Evolutionary conservation across 2,888 invertebrate genomes (phyloP).

Genomic region (Formica aserva): DNA sequence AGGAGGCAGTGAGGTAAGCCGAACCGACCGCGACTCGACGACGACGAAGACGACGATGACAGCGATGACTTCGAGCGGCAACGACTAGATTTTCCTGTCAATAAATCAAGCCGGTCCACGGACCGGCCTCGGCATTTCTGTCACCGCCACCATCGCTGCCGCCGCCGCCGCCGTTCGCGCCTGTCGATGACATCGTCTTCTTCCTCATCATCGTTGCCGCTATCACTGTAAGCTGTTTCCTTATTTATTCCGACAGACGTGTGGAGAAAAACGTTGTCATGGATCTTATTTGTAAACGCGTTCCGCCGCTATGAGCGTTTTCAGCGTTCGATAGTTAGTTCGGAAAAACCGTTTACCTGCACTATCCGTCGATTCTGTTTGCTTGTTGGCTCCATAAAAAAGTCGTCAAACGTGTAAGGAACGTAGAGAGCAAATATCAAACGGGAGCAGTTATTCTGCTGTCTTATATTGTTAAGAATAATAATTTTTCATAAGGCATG

Average conservation of each 20-base stretch:
- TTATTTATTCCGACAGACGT: constrained; percentile 79
- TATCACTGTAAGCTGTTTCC: constrained; percentile 79
- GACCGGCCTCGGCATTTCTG: constrained; percentile 83
- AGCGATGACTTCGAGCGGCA: constrained; percentile 64
- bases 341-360: constrained; percentile 32
- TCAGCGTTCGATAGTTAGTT: constrained; percentile 27
- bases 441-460: neutral
- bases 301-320: constrained; percentile 50
- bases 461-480: neutral
- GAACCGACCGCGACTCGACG: constrained; percentile 46
- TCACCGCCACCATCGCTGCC: constrained; percentile 61
- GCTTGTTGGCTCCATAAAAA: constrained; percentile 17
- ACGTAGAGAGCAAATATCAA: constrained; percentile 7
- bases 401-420: neutral
- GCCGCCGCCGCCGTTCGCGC: neutral
- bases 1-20: constrained; percentile 76
- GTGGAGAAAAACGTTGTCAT: constrained; percentile 75
- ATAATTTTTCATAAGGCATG: neutral
- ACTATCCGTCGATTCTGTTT: constrained; percentile 14
- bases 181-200: constrained; percentile 63
- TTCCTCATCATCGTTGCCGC: constrained; percentile 61
- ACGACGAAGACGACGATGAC: constrained; percentile 44
- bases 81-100: constrained; percentile 86
- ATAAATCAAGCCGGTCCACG: constrained; percentile 84
- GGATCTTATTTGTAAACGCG: constrained; percentile 60